Conservation (phyloP, 2,113 vertebrate species). For the Lamprotornis superbus region DNA sequence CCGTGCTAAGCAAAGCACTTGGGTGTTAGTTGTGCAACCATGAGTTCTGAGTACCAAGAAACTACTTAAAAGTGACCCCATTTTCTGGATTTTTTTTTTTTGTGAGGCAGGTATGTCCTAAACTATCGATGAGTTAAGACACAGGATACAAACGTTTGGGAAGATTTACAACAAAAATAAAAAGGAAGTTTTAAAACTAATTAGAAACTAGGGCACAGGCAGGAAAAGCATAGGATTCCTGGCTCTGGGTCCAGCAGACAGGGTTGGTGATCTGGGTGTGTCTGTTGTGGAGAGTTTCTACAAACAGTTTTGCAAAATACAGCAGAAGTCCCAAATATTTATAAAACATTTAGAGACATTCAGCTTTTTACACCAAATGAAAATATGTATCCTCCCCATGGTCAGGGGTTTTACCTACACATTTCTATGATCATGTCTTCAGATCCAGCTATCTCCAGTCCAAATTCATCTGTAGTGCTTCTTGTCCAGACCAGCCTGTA, state of each 20-base stretch:
- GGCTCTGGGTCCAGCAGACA: neutral
- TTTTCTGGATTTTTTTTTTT: neutral
- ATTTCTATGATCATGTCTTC: neutral
- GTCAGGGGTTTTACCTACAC: neutral
- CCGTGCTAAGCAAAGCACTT: fast-evolving
- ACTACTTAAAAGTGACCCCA: neutral
- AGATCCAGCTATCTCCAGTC: neutral
- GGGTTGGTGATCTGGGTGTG: neutral
- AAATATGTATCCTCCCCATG: neutral
- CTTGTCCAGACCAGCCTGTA: neutral
- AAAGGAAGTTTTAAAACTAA: neutral
- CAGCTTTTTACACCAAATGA: neutral
- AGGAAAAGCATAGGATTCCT: neutral
- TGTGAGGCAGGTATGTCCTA: neutral
- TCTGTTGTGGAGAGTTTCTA: neutral
- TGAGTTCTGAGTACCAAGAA: neutral
- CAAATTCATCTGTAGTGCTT: neutral
- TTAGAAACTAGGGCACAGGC: neutral
- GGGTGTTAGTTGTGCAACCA: neutral
- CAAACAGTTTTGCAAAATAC: neutral
- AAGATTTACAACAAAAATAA: neutral
- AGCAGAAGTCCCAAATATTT: slow-evolving; percentile 6
- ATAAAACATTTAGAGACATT: neutral
- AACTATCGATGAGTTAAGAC: neutral
- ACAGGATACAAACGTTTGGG: neutral